These are phyloP conservation scores for Ennomos quercinarius DNA, from an alignment of 2,888 invertebrate genomes.

Conservation along the genomic window DNA sequence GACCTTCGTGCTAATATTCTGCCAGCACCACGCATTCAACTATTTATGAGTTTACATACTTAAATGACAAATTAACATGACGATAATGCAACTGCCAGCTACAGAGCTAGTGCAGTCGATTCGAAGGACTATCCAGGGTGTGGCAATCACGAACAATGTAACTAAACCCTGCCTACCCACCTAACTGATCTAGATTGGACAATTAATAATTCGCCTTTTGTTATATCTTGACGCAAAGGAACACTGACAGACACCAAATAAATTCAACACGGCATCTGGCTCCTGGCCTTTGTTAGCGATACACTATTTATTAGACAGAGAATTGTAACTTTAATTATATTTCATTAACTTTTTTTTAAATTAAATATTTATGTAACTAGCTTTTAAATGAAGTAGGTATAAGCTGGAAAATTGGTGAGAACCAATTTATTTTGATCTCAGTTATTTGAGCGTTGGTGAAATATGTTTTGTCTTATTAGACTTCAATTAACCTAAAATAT, in stretches of 20 bases:
- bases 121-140: conserved; percentile 75
- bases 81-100: conserved; percentile 41
- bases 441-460: too few species aligned
- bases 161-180: conserved; percentile 45
- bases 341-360: too few species aligned
- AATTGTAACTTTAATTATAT: background rate
- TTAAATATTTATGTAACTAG: too few species aligned
- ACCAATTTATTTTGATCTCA: too few species aligned
- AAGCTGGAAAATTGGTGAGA: too few species aligned
- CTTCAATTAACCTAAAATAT: too few species aligned
- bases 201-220: conserved; percentile 65
- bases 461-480: too few species aligned
- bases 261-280: conserved; percentile 44
- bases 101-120: conserved; percentile 60
- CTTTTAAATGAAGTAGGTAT: too few species aligned
- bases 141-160: conserved; percentile 74
- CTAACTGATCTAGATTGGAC: conserved; percentile 56
- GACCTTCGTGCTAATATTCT: conserved; percentile 60
- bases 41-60: conserved; percentile 69
- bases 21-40: conserved; percentile 60
- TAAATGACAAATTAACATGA: conserved; percentile 74
- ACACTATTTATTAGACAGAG: conserved; percentile 4
- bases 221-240: conserved; percentile 56
- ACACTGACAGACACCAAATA: conserved; percentile 50
- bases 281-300: conserved; percentile 44